Conservation (phyloP, 2,888 invertebrate species). For the Carabus problematicus region DNA sequence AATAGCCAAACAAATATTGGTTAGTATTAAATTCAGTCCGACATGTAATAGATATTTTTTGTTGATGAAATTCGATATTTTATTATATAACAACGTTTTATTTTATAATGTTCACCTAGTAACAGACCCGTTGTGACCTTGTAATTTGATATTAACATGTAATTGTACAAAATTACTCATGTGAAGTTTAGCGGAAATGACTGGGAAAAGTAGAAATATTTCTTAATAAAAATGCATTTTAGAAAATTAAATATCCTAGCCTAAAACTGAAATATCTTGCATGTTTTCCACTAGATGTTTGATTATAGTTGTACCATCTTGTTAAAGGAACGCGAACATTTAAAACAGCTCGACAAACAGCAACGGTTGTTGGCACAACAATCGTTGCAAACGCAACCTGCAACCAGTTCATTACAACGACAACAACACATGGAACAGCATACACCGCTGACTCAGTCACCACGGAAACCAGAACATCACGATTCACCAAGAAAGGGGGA, state of each 20-base stretch:
- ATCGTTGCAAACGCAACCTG: slow-evolving; percentile 20
- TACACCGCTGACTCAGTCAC: slow-evolving; percentile 45
- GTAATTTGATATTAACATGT: background rate
- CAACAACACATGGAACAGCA: slow-evolving; percentile 27
- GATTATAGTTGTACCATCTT: slow-evolving; percentile 9
- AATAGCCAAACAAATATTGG: slow-evolving; percentile 63
- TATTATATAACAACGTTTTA: background rate
- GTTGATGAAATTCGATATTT: background rate
- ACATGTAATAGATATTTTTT: slow-evolving; percentile 12
- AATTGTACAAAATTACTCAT: background rate
- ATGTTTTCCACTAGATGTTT: no score
- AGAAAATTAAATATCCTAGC: no score
- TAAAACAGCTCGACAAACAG: slow-evolving; percentile 38
- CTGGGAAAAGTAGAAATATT: no score
- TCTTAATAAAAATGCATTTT: no score
- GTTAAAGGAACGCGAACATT: slow-evolving; percentile 44
- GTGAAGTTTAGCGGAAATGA: background rate
- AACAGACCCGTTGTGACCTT: background rate
- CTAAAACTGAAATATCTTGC: background rate
- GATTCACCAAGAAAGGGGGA: slow-evolving; percentile 47
- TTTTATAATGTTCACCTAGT: background rate
- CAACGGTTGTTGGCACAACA: slow-evolving; percentile 15
- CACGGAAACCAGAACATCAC: slow-evolving; percentile 51
- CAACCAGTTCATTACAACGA: background rate
- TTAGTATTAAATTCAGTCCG: slow-evolving; percentile 46